Evolutionary conservation across 2,797 vertebrate genomes (phyloP), one percentile per base, ranked within the genome.

Genomic region (Lagocephalus sceleratus): DNA sequence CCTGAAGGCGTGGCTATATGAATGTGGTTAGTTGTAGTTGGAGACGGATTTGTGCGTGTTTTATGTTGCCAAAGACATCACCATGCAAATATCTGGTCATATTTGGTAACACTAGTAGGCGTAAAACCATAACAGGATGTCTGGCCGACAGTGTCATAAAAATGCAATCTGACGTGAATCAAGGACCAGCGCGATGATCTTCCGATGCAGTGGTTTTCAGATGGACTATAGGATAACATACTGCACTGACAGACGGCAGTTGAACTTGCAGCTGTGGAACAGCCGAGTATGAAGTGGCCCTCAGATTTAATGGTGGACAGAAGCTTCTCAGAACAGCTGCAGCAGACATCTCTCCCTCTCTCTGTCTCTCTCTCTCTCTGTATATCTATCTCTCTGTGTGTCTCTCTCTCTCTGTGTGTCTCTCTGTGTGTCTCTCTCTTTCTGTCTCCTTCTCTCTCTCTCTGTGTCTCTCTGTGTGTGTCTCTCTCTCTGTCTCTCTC

Each of bases 301-400:
- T 32, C n/a, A 47, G 35, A 46, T 49, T 68, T 66, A 49, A 49
- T 58, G 50, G 47, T 16, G 25, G 63, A 54, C 44, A 41, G n/a
- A 46, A 64, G 38, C 29, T 32, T 45, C 21, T 64, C 54, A 60
- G 32, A 51, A 47, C 6, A 12, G 26, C 57, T 54, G 50, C 19
- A 22, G 47, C 29, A 32, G 51, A 61, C 50, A 32, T 38, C 47
- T 17, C 32, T 7, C 42, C 39, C 35, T 48, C 40, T 23, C 16
- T n/a, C 17, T 22, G 15, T 43, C 40, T 16, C 11, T 39, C 20
- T 53, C 5, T 51, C 38, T 39, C n/a, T 5, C 44, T 47, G 11
- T 51, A 45, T 35, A 6, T 35, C 38, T 11, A 7, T 11, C 26
- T 25, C 23, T 25, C 23, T n/a, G n/a, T n/a, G n/a, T n/a, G n/a